Evolutionary conservation across 2,113 vertebrate species (phyloP).

Genomic region (Ictalurus punctatus): DNA sequence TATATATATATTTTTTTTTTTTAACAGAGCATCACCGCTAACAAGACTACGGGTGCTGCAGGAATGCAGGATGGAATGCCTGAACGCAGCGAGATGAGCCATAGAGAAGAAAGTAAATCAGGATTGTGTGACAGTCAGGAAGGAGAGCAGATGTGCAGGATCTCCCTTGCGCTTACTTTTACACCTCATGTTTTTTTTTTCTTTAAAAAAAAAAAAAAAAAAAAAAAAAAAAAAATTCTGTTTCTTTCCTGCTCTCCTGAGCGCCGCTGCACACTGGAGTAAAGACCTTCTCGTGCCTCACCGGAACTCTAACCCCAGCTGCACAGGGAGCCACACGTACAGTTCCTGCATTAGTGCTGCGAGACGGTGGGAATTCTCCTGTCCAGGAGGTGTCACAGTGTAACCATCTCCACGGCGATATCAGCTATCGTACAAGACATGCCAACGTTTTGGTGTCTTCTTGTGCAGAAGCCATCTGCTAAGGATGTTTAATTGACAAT

Average conservation of each 20-base stretch:
- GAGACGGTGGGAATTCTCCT: neutral
- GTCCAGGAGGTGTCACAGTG: neutral
- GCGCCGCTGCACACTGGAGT: slow-evolving; percentile 6
- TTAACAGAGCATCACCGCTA: slow-evolving; percentile 19
- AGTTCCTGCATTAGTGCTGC: neutral
- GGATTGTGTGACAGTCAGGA: slow-evolving; percentile 33
- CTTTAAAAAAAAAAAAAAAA: slow-evolving; percentile 1
- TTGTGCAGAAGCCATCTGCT: slow-evolving; percentile 17
- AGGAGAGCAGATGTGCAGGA: slow-evolving; percentile 22
- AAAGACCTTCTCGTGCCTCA: slow-evolving; percentile 21
- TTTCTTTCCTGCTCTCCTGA: neutral
- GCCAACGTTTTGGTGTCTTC: slow-evolving; percentile 1
- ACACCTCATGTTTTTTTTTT: neutral
- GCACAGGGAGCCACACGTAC: neutral
- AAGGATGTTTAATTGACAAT: slow-evolving; percentile 28
- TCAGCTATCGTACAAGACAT: neutral
- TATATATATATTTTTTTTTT: no score
- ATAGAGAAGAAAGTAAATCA: slow-evolving; percentile 39
- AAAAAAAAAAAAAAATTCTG: slow-evolving; percentile 3
- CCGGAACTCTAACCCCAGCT: slow-evolving; percentile 9
- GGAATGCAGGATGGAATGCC: slow-evolving; percentile 36
- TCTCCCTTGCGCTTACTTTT: slow-evolving; percentile 14
- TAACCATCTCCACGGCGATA: neutral
- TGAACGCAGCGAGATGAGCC: slow-evolving; percentile 13
- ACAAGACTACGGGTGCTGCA: slow-evolving; percentile 21